Evolutionary conservation across 2,797 vertebrate species (phyloP).

Genomic region (Podargus strigoides): DNA sequence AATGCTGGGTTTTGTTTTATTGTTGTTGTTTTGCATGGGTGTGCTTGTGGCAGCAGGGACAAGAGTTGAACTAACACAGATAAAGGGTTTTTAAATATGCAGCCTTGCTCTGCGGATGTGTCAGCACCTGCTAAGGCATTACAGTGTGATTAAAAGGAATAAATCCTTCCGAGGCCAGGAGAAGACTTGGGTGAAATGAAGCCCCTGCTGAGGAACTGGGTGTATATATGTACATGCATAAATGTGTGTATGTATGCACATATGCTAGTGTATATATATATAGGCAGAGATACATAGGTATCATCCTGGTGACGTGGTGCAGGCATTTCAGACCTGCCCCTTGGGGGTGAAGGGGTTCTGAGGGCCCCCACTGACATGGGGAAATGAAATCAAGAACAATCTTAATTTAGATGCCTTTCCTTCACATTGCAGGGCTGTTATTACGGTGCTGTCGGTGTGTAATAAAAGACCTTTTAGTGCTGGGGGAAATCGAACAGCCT

Average conservation of each 20-base stretch:
- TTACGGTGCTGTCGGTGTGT: conserved; percentile 37
- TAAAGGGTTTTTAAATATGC: background rate
- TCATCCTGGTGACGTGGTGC: background rate
- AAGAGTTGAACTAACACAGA: background rate
- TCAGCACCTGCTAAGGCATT: background rate
- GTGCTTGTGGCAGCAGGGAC: background rate
- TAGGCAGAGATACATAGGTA: accelerated
- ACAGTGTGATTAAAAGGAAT: background rate
- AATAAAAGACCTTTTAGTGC: conserved; percentile 64
- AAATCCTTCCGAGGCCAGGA: background rate
- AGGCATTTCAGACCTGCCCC: background rate
- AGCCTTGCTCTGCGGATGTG: background rate
- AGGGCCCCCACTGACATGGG: background rate
- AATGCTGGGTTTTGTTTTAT: background rate
- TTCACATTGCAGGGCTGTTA: conserved; percentile 35
- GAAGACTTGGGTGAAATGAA: background rate
- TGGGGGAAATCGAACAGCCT: conserved; percentile 63
- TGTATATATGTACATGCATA: accelerated
- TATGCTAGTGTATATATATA: background rate
- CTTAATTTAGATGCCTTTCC: conserved; percentile 56
- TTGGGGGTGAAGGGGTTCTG: background rate
- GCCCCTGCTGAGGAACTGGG: background rate
- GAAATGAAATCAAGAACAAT: conserved; percentile 33
- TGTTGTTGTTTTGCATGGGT: background rate
- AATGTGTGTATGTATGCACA: no score